Evolutionary conservation across 2,113 vertebrate species (phyloP).

Genomic region (Morone saxatilis): DNA sequence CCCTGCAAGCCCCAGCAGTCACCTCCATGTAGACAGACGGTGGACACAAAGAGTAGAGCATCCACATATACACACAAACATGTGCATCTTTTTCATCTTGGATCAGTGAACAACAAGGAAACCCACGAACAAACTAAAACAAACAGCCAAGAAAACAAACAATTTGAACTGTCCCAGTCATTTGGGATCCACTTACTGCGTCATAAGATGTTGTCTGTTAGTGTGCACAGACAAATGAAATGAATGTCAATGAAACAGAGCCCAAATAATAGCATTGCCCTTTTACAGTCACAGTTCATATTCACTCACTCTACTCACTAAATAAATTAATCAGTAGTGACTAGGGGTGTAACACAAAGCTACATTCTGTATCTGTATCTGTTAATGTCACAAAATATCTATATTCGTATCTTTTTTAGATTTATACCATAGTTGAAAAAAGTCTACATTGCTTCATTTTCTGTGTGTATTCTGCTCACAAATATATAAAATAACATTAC

Average conservation of each 20-base stretch:
- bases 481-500: neutral
- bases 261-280: neutral
- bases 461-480: neutral
- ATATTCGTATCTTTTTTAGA: neutral
- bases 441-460: neutral
- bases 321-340: neutral
- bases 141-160: constrained; percentile 46
- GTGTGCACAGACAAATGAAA: constrained; percentile 4
- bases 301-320: no score
- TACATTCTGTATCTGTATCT: neutral
- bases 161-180: neutral
- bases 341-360: no score
- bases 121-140: constrained; percentile 21
- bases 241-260: neutral
- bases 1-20: constrained; percentile 55
- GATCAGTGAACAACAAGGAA: constrained; percentile 6
- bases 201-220: neutral
- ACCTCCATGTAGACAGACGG: constrained; percentile 41
- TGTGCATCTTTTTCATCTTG: constrained; percentile 40
- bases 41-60: constrained; percentile 57
- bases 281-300: neutral
- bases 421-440: neutral
- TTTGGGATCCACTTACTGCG: constrained; percentile 17
- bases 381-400: neutral
- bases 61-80: constrained; percentile 34